A percentile compares a stretch with the other conserved stretches of the same genome.
These are phyloP conservation scores for Oncorhynchus clarkii DNA, from an alignment of 2,113 vertebrate genomes.

Conservation along the genomic window DNA sequence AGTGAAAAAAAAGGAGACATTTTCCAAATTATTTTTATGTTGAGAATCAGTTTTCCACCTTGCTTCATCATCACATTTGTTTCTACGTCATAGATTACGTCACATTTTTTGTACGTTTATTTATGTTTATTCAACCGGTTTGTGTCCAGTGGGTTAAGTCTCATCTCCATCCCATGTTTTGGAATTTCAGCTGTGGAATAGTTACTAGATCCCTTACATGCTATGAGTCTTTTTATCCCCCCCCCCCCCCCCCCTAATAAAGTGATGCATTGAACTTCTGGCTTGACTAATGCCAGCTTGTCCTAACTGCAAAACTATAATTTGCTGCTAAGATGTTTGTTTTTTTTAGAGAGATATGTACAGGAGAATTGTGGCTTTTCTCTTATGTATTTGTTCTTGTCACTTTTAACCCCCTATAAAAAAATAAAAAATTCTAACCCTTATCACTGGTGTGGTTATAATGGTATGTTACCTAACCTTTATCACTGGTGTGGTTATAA, in stretches of 20 bases:
- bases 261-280: background rate
- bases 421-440: background rate
- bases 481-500: conserved; percentile 15
- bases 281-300: background rate
- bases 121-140: no score
- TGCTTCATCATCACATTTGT: no score
- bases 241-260: background rate
- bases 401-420: no score
- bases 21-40: no score
- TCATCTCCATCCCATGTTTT: background rate
- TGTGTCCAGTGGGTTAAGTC: no score
- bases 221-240: background rate
- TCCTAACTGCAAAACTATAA: background rate
- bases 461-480: conserved; percentile 19
- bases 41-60: no score
- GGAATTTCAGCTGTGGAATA: background rate
- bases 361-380: no score
- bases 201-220: no score
- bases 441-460: conserved; percentile 14
- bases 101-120: no score
- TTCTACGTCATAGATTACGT: no score
- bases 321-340: background rate
- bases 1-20: no score
- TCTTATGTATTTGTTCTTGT: background rate
- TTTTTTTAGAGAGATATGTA: background rate